Evolutionary conservation across 2,888 invertebrate genomes (phyloP).

Genomic region (Cheilosia urbana): DNA sequence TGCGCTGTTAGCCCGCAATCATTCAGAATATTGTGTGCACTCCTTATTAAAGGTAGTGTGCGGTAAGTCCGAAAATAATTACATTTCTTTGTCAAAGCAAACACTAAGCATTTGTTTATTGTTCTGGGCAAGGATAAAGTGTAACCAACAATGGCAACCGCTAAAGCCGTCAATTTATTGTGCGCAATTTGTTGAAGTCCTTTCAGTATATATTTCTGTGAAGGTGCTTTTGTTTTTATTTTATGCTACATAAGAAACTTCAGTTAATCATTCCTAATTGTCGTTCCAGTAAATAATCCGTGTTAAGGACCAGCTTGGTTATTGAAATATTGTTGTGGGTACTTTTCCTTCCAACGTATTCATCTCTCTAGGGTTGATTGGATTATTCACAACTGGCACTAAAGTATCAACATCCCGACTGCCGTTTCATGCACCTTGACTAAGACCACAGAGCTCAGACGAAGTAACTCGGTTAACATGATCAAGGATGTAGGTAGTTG

Average conservation of each 20-base stretch:
- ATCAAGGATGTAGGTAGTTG: no score
- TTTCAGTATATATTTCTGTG: not conserved
- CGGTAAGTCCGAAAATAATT: not conserved
- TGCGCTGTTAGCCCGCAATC: not conserved
- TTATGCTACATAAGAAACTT: not conserved
- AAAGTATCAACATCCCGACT: no score
- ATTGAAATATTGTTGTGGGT: no score
- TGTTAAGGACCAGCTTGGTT: no score
- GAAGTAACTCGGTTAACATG: no score
- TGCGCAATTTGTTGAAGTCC: not conserved
- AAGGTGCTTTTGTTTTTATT: not conserved
- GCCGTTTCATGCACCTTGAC: no score
- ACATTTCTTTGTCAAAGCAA: not conserved
- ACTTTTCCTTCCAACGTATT: no score
- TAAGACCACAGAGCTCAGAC: no score
- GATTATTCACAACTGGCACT: no score
- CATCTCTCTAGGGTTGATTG: no score
- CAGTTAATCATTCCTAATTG: no score
- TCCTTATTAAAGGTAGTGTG: not conserved
- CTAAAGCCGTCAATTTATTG: constrained; percentile 1
- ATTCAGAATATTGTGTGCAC: not conserved
- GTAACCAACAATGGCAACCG: not conserved
- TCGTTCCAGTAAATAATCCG: no score
- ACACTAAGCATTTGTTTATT: constrained; percentile 2
- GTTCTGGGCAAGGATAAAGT: not conserved